A percentile compares a stretch with the other conserved stretches of the same genome.
Conservation (phyloP, 2,113 vertebrate species). For the Gobiocypris rarus region DNA sequence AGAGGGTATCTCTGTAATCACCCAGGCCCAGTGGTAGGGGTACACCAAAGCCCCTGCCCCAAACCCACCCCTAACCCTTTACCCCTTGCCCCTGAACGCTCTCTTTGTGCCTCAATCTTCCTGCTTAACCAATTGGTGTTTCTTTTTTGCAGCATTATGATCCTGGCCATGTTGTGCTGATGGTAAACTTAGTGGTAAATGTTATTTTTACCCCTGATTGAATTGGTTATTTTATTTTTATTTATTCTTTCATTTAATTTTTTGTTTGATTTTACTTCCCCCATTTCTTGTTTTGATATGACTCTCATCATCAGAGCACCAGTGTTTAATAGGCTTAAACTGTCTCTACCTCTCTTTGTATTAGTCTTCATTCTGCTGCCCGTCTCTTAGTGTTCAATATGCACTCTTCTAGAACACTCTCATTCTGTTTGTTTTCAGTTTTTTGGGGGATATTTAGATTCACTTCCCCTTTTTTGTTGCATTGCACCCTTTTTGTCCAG, state of each 20-base stretch:
- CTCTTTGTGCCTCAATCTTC: constrained; percentile 92
- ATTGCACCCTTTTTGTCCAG: constrained; percentile 90
- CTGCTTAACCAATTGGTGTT: constrained; percentile 99
- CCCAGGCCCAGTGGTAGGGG: constrained; percentile 62
- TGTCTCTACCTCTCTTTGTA: constrained; percentile 86
- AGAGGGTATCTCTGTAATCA: constrained; percentile 74
- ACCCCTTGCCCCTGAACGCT: constrained; percentile 77
- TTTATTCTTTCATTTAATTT: constrained; percentile 68
- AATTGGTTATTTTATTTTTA: constrained; percentile 68
- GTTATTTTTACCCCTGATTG: constrained; percentile 98
- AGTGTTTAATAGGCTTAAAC: constrained; percentile 93
- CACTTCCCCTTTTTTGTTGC: constrained; percentile 84
- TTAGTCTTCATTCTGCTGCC: constrained; percentile 99
- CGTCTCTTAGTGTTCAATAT: constrained; percentile 86
- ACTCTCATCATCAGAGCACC: constrained; percentile 98
- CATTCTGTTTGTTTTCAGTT: constrained; percentile 81
- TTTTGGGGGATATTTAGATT: constrained; percentile 73
- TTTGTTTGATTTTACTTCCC: constrained; percentile 60
- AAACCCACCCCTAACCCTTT: constrained; percentile 73
- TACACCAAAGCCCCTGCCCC: constrained; percentile 71
- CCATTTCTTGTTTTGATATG: constrained; percentile 73
- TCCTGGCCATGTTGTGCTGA: constrained; percentile 99
- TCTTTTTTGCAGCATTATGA: constrained; percentile 99
- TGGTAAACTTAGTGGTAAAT: constrained; percentile 99
- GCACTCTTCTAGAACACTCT: constrained; percentile 69